A percentile compares a stretch with the other conserved stretches of the same genome.
Evolutionary conservation across 2,888 invertebrate genomes (phyloP).

Genomic region (Quadroppia sp.): DNA sequence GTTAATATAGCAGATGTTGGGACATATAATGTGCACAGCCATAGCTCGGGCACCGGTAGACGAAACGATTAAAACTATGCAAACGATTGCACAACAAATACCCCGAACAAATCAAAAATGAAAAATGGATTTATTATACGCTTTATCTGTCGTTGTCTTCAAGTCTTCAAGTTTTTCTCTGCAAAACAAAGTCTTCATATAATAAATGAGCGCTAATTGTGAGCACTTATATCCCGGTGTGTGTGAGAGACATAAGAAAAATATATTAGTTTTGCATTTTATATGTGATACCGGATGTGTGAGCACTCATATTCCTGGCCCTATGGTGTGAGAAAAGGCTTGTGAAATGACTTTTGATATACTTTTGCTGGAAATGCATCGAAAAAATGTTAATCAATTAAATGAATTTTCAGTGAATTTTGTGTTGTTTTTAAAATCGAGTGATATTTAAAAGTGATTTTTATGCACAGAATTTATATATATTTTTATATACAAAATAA

Average conservation of each 20-base stretch:
- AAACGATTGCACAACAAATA: no score
- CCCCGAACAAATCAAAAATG: neutral
- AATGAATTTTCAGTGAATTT: no score
- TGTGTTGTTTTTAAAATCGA: no score
- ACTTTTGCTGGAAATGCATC: no score
- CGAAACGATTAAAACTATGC: no score
- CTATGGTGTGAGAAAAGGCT: neutral
- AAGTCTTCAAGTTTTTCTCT: neutral
- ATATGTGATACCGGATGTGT: slow-evolving; percentile 24
- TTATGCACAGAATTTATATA: no score
- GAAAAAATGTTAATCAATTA: no score
- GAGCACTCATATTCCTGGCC: neutral
- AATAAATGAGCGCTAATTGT: slow-evolving; percentile 16
- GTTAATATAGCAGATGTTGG: no score
- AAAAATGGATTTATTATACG: slow-evolving; percentile 16
- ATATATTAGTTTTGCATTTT: neutral
- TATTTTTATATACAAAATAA: no score
- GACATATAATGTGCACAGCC: no score
- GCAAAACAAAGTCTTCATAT: neutral
- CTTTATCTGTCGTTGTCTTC: slow-evolving; percentile 19
- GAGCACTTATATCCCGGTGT: neutral
- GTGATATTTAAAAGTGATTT: no score
- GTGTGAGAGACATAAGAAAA: neutral
- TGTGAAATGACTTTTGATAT: neutral
- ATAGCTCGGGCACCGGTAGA: no score